Evolutionary conservation across 2,888 invertebrate genomes (phyloP), one percentile per base, ranked within the genome.

Genomic region (Ditylenchus weischeri): DNA sequence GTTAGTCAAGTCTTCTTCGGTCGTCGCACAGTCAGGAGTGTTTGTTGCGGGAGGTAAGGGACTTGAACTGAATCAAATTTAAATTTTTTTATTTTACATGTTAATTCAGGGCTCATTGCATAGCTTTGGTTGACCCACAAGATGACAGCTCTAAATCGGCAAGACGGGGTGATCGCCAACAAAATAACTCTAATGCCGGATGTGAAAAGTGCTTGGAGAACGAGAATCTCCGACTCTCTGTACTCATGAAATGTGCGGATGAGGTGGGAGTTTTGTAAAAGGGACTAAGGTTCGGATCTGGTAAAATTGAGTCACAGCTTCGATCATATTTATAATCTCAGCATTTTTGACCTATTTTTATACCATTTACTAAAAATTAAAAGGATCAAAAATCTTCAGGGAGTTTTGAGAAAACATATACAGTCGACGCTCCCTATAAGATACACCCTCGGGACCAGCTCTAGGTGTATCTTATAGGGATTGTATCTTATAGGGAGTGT

Each of bases 121-220:
- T 73, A 19, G 70, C 69, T 11, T 43, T 70, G 15, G 69, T 70
- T 21, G 73, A 71, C 10, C 50, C 36, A 23, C 50, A 43, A 35
- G 50, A 47, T 60, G 23, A 29, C 15, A 29, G 50, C 7, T 50
- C 19, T n/a, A 49, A 43, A 29, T 18, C 35, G 8, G 8, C 57
- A 49, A 47, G 23, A 49, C 69, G 21, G 38, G 57, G 15, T 43
- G 21, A 38, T 69, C 67, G 15, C 2, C 38, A 21, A 19, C 21
- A 43, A 29, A 21, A 65, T 8, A 36, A 61, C 38, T 35, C 57
- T 18, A 49, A 51, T n/a, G 38, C 59, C n/a, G 49, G 29, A n/a
- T 70, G 70, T 54, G 23, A 59, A n/a, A 68, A 70, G 18, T 70
- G 70, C 47, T 11, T 54, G n/a, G 71, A 73, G 13, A 68, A 73